Conservation (phyloP, 2,113 vertebrate genomes). For the Andinoacara biseriatus region DNA sequence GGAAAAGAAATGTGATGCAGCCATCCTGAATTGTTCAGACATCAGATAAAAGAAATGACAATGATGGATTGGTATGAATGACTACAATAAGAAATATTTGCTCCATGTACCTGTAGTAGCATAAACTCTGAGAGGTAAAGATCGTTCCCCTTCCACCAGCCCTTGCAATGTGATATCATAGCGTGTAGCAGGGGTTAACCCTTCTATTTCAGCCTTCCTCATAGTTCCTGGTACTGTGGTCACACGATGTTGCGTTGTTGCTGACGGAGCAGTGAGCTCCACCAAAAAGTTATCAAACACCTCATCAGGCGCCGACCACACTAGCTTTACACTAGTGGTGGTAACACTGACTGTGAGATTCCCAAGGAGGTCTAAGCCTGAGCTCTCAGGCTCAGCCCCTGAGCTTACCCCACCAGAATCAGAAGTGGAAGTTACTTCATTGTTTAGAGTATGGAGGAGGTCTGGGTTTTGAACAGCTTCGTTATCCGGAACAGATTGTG, state of each 20-base stretch:
- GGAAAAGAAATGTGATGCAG: not conserved
- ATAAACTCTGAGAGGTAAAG: constrained; percentile 64
- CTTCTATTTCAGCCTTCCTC: constrained; percentile 60
- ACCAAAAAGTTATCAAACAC: constrained; percentile 64
- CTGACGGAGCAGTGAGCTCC: constrained; percentile 56
- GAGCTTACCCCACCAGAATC: constrained; percentile 25
- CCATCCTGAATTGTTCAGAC: not conserved
- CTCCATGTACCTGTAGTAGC: constrained; percentile 76
- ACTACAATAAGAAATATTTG: constrained; percentile 27
- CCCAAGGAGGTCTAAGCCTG: not conserved
- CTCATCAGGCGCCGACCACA: constrained; percentile 55
- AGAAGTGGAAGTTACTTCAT: constrained; percentile 18
- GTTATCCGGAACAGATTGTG: constrained; percentile 33
- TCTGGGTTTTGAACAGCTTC: constrained; percentile 26
- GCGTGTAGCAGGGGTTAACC: constrained; percentile 57
- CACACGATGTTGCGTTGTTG: constrained; percentile 9
- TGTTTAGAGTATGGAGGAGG: not conserved
- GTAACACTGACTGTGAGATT: constrained; percentile 54
- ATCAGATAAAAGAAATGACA: constrained; percentile 8
- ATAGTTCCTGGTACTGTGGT: constrained; percentile 61
- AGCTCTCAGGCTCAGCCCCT: constrained; percentile 47
- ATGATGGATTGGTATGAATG: constrained; percentile 27
- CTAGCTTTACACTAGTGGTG: constrained; percentile 51
- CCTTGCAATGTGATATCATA: constrained; percentile 72
- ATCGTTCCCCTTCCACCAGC: constrained; percentile 62